Evolutionary conservation across 2,888 invertebrate species (phyloP).

Genomic region (Abrostola triplasia): DNA sequence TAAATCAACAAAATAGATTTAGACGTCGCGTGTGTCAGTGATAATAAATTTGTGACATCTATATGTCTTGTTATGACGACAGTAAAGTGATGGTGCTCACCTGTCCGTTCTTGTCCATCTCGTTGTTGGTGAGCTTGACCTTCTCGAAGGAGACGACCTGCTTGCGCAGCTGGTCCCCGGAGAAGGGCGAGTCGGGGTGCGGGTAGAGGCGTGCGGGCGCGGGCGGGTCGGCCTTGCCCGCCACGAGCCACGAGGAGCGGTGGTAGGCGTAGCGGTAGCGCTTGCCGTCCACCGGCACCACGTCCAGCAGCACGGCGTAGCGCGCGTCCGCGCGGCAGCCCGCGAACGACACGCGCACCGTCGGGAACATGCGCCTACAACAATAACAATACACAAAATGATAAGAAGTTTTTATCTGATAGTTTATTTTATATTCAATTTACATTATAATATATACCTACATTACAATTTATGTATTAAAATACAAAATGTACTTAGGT

Average conservation of each 20-base stretch:
- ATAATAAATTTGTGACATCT: constrained; percentile 41
- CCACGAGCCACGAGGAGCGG: constrained; percentile 99
- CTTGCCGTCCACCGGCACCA: constrained; percentile 98
- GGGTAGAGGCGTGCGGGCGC: constrained; percentile 97
- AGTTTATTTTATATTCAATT: no score
- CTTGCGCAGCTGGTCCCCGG: constrained; percentile 97
- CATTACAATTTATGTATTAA: no score
- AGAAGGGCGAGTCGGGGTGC: constrained; percentile 98
- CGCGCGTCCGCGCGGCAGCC: constrained; percentile 94
- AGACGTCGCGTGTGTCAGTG: constrained; percentile 23
- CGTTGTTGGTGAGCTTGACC: constrained; percentile 99
- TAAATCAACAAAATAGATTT: constrained; percentile 39
- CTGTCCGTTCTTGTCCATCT: constrained; percentile 98
- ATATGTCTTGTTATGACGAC: constrained; percentile 4
- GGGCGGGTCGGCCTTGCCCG: constrained; percentile 99
- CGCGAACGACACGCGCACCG: constrained; percentile 97
- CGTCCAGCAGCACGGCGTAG: constrained; percentile 98
- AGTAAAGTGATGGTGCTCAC: not conserved
- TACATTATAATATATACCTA: no score
- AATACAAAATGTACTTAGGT: no score
- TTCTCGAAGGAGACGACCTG: constrained; percentile 99
- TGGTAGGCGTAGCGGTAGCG: constrained; percentile 99
- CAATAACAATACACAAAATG: constrained; percentile 13
- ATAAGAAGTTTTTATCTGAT: no score
- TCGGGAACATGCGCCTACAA: constrained; percentile 99